Conservation (phyloP, 2,113 vertebrate species). For the Pterocles burchelli region DNA sequence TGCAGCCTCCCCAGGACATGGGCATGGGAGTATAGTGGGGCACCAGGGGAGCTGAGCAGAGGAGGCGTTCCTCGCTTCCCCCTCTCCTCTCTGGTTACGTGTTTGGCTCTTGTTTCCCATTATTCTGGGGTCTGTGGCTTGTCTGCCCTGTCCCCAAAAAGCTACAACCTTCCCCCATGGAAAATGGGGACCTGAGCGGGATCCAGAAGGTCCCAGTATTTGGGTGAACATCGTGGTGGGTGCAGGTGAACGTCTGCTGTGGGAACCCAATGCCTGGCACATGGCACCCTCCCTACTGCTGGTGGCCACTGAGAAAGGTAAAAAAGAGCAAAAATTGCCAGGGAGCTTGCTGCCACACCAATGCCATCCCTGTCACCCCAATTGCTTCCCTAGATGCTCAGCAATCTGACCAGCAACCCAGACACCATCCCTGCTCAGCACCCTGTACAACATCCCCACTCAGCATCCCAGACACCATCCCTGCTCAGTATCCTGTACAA, state of each 20-base stretch:
- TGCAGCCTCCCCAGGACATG: neutral
- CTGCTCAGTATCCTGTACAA: neutral
- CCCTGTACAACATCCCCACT: too few species aligned
- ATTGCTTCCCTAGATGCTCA: neutral
- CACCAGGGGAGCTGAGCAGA: too few species aligned
- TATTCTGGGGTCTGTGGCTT: neutral
- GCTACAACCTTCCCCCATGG: too few species aligned
- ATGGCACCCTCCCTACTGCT: neutral
- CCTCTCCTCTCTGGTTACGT: neutral
- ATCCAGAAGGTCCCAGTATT: neutral
- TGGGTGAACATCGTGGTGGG: neutral
- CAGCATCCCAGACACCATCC: neutral
- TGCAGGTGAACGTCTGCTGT: neutral
- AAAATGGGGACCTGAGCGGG: neutral
- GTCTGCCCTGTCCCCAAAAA: neutral
- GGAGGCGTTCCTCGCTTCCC: neutral
- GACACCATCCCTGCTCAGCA: too few species aligned
- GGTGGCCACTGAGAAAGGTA: neutral
- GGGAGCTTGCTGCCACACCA: neutral
- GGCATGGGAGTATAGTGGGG: neutral
- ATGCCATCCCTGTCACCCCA: neutral
- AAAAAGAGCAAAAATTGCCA: neutral
- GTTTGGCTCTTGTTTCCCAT: neutral
- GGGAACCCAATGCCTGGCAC: rapidly evolving
- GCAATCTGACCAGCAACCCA: neutral